Evolutionary conservation across 1,140 invertebrate species (phyloP), one percentile per base, ranked within the genome.

Genomic region (Caligus rogercresseyi): DNA sequence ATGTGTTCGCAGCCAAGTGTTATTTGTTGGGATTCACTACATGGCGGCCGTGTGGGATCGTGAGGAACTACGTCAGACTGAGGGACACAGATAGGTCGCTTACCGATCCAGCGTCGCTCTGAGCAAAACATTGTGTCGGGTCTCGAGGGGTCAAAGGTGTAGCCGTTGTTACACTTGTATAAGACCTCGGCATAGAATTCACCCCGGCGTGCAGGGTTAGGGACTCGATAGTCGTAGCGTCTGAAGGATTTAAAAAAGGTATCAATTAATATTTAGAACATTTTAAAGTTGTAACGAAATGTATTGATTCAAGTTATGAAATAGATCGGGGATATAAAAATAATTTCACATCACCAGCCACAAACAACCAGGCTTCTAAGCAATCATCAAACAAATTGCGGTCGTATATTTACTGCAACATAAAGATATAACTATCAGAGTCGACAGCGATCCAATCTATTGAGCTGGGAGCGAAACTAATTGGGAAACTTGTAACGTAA

Each of bases 1-100:
- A 76, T 69, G 57, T 77, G 75, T 31, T 72, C 69, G 70, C 77
- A 71, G 65, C 70, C 72, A 14, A 71, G 72, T 24, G 68, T 70
- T 63, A 72, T 64, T 54, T 70, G 68, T 51, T 66, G 69, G 68
- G 74, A 76, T 65, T 70, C 4, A 18, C 16, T 1, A 26, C 21
- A 18, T 3, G 20, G 18, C 25, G 21, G 2, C 16, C 53, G 23
- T 2, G 51, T 1, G 18, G 16, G 2, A 26, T 21, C 16, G 15
- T 15, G 52, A 21, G 16, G 4, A 11, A 15, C 53, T 19, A 20
- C 19, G 26, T 2, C n/a, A n/a, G 60, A 54, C 54, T 21, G 16
- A 2, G 31, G n/a, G 11, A 62, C 20, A 43, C 60, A 62, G 20
- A 20, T 4, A 16, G 60, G 60, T 53, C 51, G 14, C 23, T 52